Evolutionary conservation across 2,113 vertebrate genomes (phyloP).

Genomic region (Salminus brasiliensis): DNA sequence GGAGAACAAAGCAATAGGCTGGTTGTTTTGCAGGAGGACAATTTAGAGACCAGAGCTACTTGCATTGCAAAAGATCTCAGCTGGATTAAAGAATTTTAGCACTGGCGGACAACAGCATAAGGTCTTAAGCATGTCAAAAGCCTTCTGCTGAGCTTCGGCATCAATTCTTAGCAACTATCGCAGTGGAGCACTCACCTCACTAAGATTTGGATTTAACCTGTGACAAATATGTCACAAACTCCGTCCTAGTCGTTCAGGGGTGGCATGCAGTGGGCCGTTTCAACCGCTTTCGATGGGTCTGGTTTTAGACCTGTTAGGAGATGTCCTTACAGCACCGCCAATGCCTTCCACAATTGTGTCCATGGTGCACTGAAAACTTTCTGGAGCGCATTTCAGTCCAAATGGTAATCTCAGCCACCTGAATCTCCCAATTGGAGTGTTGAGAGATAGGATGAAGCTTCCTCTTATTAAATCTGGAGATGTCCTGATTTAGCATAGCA

Average conservation of each 20-base stretch:
- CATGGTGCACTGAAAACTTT: no score
- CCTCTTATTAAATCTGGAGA: no score
- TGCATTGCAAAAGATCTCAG: constrained; percentile 14
- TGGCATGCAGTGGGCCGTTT: constrained; percentile 19
- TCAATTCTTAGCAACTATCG: constrained; percentile 26
- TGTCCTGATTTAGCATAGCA: no score
- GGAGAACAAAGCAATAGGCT: constrained; percentile 26
- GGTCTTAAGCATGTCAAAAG: constrained; percentile 19
- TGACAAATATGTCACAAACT: constrained; percentile 25
- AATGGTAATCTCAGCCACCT: no score
- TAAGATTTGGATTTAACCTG: constrained; percentile 36
- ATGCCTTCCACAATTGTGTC: no score
- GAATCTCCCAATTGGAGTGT: no score
- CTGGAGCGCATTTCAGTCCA: no score
- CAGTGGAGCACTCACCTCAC: background rate
- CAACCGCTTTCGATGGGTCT: constrained; percentile 19
- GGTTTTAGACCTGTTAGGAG: constrained; percentile 39
- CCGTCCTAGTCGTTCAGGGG: constrained; percentile 32
- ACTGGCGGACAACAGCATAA: background rate
- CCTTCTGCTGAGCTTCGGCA: constrained; percentile 34
- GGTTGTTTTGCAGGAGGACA: background rate
- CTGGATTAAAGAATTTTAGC: constrained; percentile 17
- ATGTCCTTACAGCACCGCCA: no score
- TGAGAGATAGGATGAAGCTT: no score
- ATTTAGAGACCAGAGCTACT: constrained; percentile 12